A percentile compares a stretch with the other conserved stretches of the same genome.
These are phyloP conservation scores for Lutraria lutraria DNA, from an alignment of 2,888 invertebrate species.

Conservation along the genomic window DNA sequence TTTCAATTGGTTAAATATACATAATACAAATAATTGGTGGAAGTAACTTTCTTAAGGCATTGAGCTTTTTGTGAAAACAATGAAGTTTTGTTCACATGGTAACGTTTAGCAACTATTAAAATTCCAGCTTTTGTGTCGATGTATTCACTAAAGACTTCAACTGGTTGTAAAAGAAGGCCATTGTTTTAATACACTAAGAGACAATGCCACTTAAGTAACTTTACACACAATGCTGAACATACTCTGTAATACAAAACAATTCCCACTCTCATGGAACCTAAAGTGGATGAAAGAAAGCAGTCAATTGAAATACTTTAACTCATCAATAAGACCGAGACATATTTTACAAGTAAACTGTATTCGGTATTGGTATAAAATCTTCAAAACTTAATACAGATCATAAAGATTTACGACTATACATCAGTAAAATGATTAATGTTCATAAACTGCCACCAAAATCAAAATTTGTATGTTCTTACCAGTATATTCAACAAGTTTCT, in stretches of 20 bases:
- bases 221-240: background rate
- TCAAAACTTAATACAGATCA: too few relatives aligned
- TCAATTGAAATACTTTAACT: too few relatives aligned
- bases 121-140: conserved; percentile 16
- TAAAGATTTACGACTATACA: too few relatives aligned
- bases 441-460: background rate
- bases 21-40: conserved; percentile 10
- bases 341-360: too few relatives aligned
- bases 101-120: conserved; percentile 23
- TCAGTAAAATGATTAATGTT: background rate
- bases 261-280: too few relatives aligned
- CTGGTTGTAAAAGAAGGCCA: background rate
- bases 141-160: background rate
- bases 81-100: background rate
- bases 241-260: background rate
- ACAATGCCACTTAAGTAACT: background rate
- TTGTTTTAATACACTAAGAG: background rate
- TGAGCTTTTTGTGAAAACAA: conserved; percentile 14
- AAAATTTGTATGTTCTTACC: background rate
- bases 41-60: conserved; percentile 1
- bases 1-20: conserved; percentile 1
- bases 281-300: too few relatives aligned
- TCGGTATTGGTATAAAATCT: too few relatives aligned
- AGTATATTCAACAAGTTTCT: background rate
- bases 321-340: too few relatives aligned